phyloP scores from a whole-genome alignment of 2,888 invertebrate genomes.

The Eupelmus urozonus region DNA sequence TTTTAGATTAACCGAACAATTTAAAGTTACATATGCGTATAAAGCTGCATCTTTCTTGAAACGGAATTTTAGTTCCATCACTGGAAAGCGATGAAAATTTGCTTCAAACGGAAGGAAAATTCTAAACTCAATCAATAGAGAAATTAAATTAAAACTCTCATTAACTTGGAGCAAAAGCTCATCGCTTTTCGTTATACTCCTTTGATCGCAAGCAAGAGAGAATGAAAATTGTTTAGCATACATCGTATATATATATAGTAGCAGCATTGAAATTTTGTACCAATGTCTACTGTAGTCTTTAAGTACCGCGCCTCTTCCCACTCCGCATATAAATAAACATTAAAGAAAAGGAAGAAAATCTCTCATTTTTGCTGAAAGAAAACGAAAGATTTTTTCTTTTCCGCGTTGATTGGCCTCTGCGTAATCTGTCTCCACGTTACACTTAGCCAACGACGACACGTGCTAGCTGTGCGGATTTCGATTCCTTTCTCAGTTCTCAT shows the following conservation, averaged over 20 bases:
- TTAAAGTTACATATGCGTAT: too few relatives aligned
- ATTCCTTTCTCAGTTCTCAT: slow-evolving; percentile 33
- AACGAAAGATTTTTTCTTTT: neutral
- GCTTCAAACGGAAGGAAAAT: too few relatives aligned
- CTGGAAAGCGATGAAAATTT: too few relatives aligned
- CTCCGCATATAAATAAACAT: slow-evolving; percentile 12
- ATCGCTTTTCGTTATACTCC: slow-evolving; percentile 67
- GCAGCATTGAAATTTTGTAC: slow-evolving; percentile 77
- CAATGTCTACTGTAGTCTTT: slow-evolving; percentile 75
- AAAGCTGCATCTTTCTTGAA: too few relatives aligned
- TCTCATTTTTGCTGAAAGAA: neutral
- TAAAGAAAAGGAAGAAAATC: slow-evolving; percentile 4
- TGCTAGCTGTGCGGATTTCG: slow-evolving; percentile 15
- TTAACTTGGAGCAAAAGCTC: slow-evolving; percentile 56
- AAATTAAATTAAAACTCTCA: too few relatives aligned
- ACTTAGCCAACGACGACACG: slow-evolving; percentile 21
- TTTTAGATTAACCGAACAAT: too few relatives aligned
- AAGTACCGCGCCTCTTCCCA: slow-evolving; percentile 66
- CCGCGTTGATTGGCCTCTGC: neutral
- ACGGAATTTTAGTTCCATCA: too few relatives aligned
- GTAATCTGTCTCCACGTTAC: slow-evolving; percentile 20
- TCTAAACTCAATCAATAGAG: too few relatives aligned
- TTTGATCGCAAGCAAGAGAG: neutral
- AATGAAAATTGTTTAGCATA: slow-evolving; percentile 70
- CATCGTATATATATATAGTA: slow-evolving; percentile 72